Conservation (phyloP, 2,888 invertebrate species). For the Sesamia inferens region DNA sequence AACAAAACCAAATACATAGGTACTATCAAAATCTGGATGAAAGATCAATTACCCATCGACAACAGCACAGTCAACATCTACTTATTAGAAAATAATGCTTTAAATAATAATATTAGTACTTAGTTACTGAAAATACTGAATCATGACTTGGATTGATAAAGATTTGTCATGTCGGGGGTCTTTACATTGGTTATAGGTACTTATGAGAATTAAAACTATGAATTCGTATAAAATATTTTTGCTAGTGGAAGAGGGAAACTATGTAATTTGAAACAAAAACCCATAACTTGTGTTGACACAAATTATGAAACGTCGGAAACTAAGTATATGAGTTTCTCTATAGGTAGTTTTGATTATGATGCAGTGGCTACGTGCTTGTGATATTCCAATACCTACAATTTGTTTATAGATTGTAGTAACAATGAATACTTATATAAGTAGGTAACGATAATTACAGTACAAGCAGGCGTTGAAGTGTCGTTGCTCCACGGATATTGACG, state of each 20-base stretch:
- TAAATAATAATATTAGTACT: no score
- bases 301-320: neutral
- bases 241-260: neutral
- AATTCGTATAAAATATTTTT: neutral
- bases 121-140: neutral
- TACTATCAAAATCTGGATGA: neutral
- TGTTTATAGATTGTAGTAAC: slow-evolving; percentile 26
- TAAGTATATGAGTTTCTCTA: neutral
- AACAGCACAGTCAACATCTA: neutral
- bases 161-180: neutral
- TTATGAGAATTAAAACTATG: neutral
- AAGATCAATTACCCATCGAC: neutral
- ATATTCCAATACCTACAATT: slow-evolving; percentile 12
- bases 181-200: neutral
- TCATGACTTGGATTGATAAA: neutral
- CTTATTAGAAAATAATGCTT: neutral
- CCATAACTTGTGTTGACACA: neutral
- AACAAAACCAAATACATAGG: neutral
- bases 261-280: neutral
- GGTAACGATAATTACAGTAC: slow-evolving; percentile 25
- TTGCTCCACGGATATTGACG: slow-evolving; percentile 55
- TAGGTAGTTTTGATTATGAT: no score
- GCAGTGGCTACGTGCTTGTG: neutral
- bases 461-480: slow-evolving; percentile 45
- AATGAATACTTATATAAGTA: slow-evolving; percentile 22